Percentiles rank a stretch among this genome's conserved stretches.
Conservation (phyloP, 2,888 invertebrate genomes). For the Platycheirus rosarum region DNA sequence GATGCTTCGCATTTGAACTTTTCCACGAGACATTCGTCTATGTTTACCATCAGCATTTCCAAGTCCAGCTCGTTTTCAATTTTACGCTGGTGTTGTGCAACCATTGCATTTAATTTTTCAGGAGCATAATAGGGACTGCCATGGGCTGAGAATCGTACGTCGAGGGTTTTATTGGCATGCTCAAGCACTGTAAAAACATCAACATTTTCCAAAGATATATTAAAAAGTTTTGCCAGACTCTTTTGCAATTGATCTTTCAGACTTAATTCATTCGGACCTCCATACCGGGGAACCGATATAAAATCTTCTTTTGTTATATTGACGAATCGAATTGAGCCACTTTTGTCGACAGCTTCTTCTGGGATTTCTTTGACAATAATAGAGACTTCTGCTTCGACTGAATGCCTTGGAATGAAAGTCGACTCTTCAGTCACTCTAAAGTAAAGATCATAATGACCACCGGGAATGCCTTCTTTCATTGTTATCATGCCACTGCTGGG, state of each 20-base stretch:
- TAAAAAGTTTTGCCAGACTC: slow-evolving; percentile 88
- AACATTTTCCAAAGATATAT: slow-evolving; percentile 91
- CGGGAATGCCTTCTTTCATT: slow-evolving; percentile 89
- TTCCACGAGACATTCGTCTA: slow-evolving; percentile 94
- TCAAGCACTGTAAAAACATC: slow-evolving; percentile 96
- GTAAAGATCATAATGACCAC: slow-evolving; percentile 89
- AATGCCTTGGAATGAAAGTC: slow-evolving; percentile 85
- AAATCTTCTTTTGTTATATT: slow-evolving; percentile 94
- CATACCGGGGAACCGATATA: slow-evolving; percentile 84
- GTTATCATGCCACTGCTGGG: slow-evolving; percentile 93
- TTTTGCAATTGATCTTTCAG: slow-evolving; percentile 83
- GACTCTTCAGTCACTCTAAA: slow-evolving; percentile 89
- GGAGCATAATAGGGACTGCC: slow-evolving; percentile 96
- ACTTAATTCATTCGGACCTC: slow-evolving; percentile 78
- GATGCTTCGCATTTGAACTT: slow-evolving; percentile 88
- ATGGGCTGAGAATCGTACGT: slow-evolving; percentile 95
- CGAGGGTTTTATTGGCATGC: slow-evolving; percentile 86
- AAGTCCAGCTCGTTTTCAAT: slow-evolving; percentile 88
- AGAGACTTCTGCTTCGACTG: slow-evolving; percentile 92
- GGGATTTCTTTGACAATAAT: slow-evolving; percentile 94
- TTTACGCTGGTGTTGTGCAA: slow-evolving; percentile 88
- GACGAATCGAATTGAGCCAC: slow-evolving; percentile 93
- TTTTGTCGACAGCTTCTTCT: slow-evolving; percentile 95
- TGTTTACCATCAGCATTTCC: slow-evolving; percentile 93
- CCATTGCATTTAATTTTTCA: slow-evolving; percentile 93